These are phyloP conservation scores for Mesorhabditis sp. DNA, from an alignment of 2,888 invertebrate species.

Conservation along the genomic window DNA sequence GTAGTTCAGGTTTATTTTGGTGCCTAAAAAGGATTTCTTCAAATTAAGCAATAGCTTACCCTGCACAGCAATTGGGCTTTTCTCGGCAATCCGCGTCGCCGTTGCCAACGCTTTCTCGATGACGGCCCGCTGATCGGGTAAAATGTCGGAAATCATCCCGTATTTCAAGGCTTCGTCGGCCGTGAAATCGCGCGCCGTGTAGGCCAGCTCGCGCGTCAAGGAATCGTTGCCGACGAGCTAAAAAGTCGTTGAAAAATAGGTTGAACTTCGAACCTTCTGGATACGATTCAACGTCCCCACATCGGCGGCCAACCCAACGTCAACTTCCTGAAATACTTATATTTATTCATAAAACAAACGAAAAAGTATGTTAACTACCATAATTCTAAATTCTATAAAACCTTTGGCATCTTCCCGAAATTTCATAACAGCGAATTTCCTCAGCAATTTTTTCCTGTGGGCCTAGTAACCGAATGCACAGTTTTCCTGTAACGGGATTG, in stretches of 20 bases:
- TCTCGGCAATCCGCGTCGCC: constrained; percentile 77
- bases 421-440: too few species aligned
- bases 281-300: constrained; percentile 87
- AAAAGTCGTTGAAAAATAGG: constrained; percentile 24
- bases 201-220: constrained; percentile 79
- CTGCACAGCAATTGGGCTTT: constrained; percentile 92
- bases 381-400: too few species aligned
- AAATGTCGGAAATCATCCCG: constrained; percentile 32
- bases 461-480: too few species aligned
- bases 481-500: too few species aligned
- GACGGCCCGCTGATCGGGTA: constrained; percentile 15
- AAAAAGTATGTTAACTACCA: too few species aligned
- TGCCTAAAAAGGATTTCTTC: neutral
- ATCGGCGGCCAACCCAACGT: constrained; percentile 84
- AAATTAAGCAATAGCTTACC: constrained; percentile 62
- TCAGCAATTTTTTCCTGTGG: too few species aligned
- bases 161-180: constrained; percentile 61
- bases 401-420: too few species aligned
- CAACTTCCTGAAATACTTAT: constrained; percentile 65
- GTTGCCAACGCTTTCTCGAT: constrained; percentile 60
- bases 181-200: constrained; percentile 77
- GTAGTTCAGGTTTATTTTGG: constrained; percentile 66
- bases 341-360: neutral
- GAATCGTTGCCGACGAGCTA: constrained; percentile 78
- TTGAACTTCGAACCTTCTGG: constrained; percentile 68